phyloP scores from a whole-genome alignment of 2,113 vertebrate species.

The Tympanuchus pallidicinctus region DNA sequence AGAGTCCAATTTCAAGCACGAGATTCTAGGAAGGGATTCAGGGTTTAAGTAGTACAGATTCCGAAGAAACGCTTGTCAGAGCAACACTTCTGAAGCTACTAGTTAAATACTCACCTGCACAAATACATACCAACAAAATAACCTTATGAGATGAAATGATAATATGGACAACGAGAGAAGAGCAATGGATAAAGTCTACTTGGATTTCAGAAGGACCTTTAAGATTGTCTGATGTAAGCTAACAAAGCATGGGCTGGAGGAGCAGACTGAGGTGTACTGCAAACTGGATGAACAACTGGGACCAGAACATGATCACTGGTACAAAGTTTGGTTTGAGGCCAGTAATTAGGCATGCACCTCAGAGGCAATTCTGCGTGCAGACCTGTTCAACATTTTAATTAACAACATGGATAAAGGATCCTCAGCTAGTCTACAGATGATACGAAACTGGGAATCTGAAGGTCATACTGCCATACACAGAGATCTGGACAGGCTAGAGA shows the following conservation, averaged over 20 bases:
- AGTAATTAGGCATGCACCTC: neutral
- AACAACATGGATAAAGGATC: neutral
- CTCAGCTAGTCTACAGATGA: neutral
- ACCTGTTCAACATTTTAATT: neutral
- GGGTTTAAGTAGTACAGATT: neutral
- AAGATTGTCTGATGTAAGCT: neutral
- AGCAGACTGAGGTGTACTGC: neutral
- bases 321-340: neutral
- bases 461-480: neutral
- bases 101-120: accelerated
- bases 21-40: neutral
- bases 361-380: neutral
- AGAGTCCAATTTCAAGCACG: neutral
- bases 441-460: neutral
- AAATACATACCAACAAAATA: neutral
- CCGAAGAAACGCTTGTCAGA: neutral
- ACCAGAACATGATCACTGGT: too few relatives aligned
- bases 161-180: neutral
- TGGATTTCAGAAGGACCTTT: neutral
- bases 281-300: neutral
- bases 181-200: neutral
- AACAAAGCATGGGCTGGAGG: neutral
- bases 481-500: neutral
- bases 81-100: neutral
- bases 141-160: neutral